Evolutionary conservation across 2,888 invertebrate genomes (phyloP), one percentile per base, ranked within the genome.

Genomic region (Eristalis arbustorum): DNA sequence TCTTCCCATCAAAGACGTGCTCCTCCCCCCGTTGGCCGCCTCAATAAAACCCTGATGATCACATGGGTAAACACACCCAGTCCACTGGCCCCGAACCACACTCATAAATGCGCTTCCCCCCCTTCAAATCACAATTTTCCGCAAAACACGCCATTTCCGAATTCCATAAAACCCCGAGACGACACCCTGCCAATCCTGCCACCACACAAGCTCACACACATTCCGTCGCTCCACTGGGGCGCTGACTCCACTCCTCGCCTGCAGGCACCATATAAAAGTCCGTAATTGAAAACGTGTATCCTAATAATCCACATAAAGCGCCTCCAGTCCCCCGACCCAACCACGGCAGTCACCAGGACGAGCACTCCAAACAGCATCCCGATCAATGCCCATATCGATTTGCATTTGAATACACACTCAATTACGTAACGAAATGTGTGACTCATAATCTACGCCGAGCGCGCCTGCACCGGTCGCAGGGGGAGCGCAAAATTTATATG

Each of bases 351-450:
- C n/a, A n/a, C n/a, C n/a, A n/a, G 40, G n/a, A 1, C 3, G 5
- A n/a, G 49, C 8, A 37, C 18, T 57, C 11, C 57, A 31, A 56
- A 69, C 57, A 57, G 23, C 56, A 18, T n/a, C 22, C 14, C 13
- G 40, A 61, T 71, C 71, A 61, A 61, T 40, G 40, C 10, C 10
- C 11, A 61, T 40, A 71, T 71, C 71, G 61, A 71, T 71, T 71
- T 71, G n/a, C 59, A 71, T 71, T 61, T 71, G 34, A 71, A 71
- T 71, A 40, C 61, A 18, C 18, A n/a, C 49, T 49, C 71, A 71
- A 71, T 71, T 71, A 61, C 61, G 40, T 71, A 71, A 61, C 40
- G 23, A 59, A 61, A 61, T 40, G 40, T 61, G 23, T 40, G 25
- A 23, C 34, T 59, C 59, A 59, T 59, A 59, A 59, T 59, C 23